Conservation (phyloP, 2,888 invertebrate species). For the Acrobasis suavella region DNA sequence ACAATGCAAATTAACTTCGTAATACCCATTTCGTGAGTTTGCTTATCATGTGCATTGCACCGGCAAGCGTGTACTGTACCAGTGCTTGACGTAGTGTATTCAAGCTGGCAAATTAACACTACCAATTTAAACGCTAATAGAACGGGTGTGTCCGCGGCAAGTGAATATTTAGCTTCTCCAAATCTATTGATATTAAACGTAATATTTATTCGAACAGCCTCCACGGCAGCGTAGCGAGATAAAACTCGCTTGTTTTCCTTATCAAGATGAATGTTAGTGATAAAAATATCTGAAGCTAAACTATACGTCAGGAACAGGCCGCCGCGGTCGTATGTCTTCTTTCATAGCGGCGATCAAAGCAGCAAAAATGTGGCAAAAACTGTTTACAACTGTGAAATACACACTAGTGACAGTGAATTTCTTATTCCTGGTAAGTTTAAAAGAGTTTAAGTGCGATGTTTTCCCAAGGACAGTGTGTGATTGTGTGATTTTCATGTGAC, state of each 20-base stretch:
- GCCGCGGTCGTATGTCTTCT: slow-evolving; percentile 28
- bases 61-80: neutral
- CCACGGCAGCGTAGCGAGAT: slow-evolving; percentile 51
- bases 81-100: neutral
- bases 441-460: slow-evolving; percentile 14
- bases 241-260: slow-evolving; percentile 72
- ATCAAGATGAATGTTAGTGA: slow-evolving; percentile 73
- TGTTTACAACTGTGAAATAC: slow-evolving; percentile 75
- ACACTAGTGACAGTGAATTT: slow-evolving; percentile 67
- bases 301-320: slow-evolving; percentile 48
- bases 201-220: slow-evolving; percentile 9
- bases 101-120: slow-evolving; percentile 15
- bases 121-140: slow-evolving; percentile 6
- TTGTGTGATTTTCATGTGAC: slow-evolving; percentile 34
- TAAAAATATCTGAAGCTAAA: slow-evolving; percentile 71
- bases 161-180: neutral
- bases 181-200: slow-evolving; percentile 17
- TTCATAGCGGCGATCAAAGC: slow-evolving; percentile 32
- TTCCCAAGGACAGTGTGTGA: slow-evolving; percentile 16
- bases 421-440: slow-evolving; percentile 70
- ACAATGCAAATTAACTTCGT: slow-evolving; percentile 17
- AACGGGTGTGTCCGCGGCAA: neutral
- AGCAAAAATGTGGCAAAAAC: slow-evolving; percentile 68
- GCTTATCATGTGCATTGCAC: slow-evolving; percentile 10
- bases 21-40: slow-evolving; percentile 15